Percentiles rank a stretch among this genome's conserved stretches.
Conservation (phyloP, 2,888 invertebrate genomes). For the Pollenia griseotomentosa region DNA sequence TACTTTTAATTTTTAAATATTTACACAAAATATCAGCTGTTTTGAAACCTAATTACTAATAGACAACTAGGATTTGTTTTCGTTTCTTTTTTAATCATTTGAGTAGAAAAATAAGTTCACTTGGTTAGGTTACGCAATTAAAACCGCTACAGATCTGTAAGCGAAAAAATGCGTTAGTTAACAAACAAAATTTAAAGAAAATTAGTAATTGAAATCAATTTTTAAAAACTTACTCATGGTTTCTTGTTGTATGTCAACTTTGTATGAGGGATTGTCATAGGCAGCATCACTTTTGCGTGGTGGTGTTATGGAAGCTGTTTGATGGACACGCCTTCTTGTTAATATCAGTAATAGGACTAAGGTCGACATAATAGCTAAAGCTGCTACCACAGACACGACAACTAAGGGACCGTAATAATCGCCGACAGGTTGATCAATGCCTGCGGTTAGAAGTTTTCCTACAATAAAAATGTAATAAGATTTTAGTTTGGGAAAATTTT, state of each 20-base stretch:
- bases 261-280: constrained; percentile 96
- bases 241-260: constrained; percentile 96
- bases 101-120: constrained; percentile 68
- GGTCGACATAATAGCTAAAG: constrained; percentile 92
- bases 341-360: constrained; percentile 91
- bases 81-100: constrained; percentile 60
- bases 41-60: constrained; percentile 69
- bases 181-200: background rate
- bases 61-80: constrained; percentile 68
- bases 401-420: constrained; percentile 96
- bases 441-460: constrained; percentile 85
- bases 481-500: background rate
- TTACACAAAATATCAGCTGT: constrained; percentile 69
- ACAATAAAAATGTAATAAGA: constrained; percentile 31
- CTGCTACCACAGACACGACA: constrained; percentile 94
- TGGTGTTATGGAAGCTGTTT: constrained; percentile 92
- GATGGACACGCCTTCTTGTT: constrained; percentile 89
- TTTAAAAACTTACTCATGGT: constrained; percentile 89
- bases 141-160: constrained; percentile 79
- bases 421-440: constrained; percentile 84
- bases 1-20: constrained; percentile 68
- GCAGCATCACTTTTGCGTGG: constrained; percentile 93
- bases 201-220: background rate
- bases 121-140: constrained; percentile 63
- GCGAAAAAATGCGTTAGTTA: background rate